A percentile compares a stretch with the other conserved stretches of the same genome.
Conservation (phyloP, 2,113 vertebrate species). For the Ophthalmolycus amberensis region DNA sequence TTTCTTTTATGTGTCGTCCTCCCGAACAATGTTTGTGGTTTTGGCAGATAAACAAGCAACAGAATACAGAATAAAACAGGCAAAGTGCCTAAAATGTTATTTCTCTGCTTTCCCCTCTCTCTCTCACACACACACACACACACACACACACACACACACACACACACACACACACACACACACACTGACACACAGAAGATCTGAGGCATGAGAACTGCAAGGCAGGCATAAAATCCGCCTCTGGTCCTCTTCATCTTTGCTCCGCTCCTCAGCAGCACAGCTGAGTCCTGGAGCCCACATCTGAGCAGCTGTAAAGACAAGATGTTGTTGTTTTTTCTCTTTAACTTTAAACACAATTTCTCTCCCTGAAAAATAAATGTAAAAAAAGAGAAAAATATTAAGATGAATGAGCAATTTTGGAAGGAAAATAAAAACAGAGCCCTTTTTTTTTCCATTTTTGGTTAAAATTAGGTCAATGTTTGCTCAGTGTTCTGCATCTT, state of each 20-base stretch:
- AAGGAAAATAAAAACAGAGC: background rate
- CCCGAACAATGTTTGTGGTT: constrained; percentile 58
- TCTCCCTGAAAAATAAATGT: constrained; percentile 1
- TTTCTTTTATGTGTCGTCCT: constrained; percentile 44
- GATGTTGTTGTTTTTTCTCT: background rate
- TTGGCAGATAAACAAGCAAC: constrained; percentile 61
- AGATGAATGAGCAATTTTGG: background rate
- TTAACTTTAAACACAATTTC: constrained; percentile 21
- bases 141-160: constrained; percentile 12
- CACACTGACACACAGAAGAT: constrained; percentile 50
- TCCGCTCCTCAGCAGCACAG: constrained; percentile 39
- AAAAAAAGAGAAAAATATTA: background rate
- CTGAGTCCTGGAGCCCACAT: constrained; percentile 44
- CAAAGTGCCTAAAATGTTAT: constrained; percentile 64
- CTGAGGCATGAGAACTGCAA: constrained; percentile 69
- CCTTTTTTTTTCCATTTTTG: background rate
- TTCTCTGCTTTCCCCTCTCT: constrained; percentile 30
- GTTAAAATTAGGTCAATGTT: constrained; percentile 1
- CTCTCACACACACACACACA: constrained; percentile 3
- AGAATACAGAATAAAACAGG: constrained; percentile 64
- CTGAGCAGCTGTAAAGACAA: constrained; percentile 25
- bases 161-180: constrained; percentile 36
- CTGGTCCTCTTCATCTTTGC: constrained; percentile 64
- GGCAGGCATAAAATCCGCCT: constrained; percentile 64
- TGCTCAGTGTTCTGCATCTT: background rate